Conservation (phyloP, 2,113 vertebrate species). For the Ciconia boyciana region DNA sequence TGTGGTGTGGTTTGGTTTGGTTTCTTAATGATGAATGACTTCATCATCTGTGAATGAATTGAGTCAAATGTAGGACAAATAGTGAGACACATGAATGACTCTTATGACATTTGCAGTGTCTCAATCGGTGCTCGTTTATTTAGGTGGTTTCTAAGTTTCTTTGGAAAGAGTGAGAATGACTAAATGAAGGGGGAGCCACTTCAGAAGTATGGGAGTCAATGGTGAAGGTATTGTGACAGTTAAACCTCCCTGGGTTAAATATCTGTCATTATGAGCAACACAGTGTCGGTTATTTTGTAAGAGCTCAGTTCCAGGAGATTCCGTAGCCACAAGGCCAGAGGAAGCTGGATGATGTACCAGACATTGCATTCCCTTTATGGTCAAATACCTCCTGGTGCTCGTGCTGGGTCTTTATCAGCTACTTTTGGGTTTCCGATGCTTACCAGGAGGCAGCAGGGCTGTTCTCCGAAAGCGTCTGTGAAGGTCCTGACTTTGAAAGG, state of each 20-base stretch:
- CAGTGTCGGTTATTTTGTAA: neutral
- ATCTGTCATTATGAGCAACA: slow-evolving; percentile 10
- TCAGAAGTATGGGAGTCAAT: neutral
- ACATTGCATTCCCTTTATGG: neutral
- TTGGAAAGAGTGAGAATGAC: slow-evolving; percentile 60
- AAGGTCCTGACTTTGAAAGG: neutral
- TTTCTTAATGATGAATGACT: slow-evolving; percentile 65
- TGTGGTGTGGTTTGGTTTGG: slow-evolving; percentile 32
- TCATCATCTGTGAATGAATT: slow-evolving; percentile 62
- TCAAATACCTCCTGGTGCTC: neutral
- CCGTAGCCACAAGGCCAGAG: neutral
- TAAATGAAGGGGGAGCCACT: slow-evolving; percentile 20
- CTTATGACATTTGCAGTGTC: slow-evolving; percentile 61
- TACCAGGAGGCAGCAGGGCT: neutral
- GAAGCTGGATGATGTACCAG: neutral
- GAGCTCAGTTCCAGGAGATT: neutral
- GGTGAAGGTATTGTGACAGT: slow-evolving; percentile 9
- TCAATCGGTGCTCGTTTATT: slow-evolving; percentile 59
- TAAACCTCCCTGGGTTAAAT: neutral
- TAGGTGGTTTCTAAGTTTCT: slow-evolving; percentile 63
- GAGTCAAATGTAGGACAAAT: slow-evolving; percentile 57
- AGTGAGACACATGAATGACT: slow-evolving; percentile 66
- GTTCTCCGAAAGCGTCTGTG: neutral
- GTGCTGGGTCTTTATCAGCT: neutral
- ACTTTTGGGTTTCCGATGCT: neutral